A percentile compares a stretch with the other conserved stretches of the same genome.
Evolutionary conservation across 2,113 vertebrate species (phyloP).

Genomic region (Scopus umbretta): DNA sequence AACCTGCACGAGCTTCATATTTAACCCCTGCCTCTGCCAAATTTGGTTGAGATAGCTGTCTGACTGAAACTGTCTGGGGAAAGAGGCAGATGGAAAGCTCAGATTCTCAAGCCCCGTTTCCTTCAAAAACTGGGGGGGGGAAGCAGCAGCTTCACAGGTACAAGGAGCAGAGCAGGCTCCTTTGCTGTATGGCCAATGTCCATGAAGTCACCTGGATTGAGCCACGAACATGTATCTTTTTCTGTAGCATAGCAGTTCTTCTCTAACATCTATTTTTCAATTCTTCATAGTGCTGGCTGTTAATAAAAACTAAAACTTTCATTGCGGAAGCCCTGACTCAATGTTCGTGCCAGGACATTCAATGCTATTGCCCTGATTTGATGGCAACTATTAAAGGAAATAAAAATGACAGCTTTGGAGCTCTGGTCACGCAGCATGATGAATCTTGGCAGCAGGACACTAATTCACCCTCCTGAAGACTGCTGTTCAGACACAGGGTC

Average conservation of each 20-base stretch:
- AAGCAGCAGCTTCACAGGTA: background rate
- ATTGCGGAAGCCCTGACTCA: background rate
- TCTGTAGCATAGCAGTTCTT: background rate
- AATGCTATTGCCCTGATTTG: background rate
- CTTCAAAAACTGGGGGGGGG: background rate
- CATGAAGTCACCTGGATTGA: background rate
- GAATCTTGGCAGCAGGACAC: background rate
- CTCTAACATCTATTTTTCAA: background rate
- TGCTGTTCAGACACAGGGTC: background rate
- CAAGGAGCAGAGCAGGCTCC: background rate
- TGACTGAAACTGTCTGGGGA: background rate
- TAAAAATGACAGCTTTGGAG: background rate
- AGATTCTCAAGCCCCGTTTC: background rate
- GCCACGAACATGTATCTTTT: background rate
- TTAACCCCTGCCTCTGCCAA: background rate
- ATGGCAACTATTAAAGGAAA: background rate
- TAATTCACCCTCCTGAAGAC: background rate
- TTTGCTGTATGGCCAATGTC: background rate
- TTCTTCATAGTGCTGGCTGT: background rate
- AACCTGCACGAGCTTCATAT: background rate
- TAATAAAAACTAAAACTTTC: background rate
- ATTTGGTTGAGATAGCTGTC: background rate
- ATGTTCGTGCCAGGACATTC: background rate
- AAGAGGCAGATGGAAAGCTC: background rate
- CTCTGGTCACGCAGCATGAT: background rate